These are phyloP conservation scores for Eurytoma adleriae DNA, from an alignment of 2,888 invertebrate genomes.

Conservation along the genomic window DNA sequence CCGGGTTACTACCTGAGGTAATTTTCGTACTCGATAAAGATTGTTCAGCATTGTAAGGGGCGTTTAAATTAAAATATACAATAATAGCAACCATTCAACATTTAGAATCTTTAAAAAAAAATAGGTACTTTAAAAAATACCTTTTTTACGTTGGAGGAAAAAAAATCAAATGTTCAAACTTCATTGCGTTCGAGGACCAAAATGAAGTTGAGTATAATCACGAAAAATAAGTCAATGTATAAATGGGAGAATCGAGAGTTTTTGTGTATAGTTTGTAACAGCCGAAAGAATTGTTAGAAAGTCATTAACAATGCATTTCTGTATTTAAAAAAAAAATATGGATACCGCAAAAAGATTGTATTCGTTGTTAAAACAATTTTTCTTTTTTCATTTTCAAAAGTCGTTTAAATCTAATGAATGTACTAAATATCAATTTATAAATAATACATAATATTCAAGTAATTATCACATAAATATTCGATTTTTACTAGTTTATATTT, in stretches of 20 bases:
- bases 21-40: background rate
- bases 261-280: conserved; percentile 10
- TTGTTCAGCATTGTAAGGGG: too few species aligned
- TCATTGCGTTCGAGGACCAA: conserved; percentile 21
- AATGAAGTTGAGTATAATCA: conserved; percentile 22
- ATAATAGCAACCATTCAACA: too few species aligned
- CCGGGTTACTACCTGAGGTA: conserved; percentile 16
- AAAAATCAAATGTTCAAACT: conserved; percentile 39
- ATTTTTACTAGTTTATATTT: conserved; percentile 44
- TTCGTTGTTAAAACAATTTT: conserved; percentile 19
- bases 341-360: conserved; percentile 35
- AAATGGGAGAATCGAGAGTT: conserved; percentile 10
- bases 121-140: background rate
- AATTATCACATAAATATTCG: conserved; percentile 30
- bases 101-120: too few species aligned
- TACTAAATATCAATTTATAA: conserved; percentile 15
- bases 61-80: too few species aligned
- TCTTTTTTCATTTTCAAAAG: conserved; percentile 13
- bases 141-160: conserved; percentile 17
- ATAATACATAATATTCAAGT: conserved; percentile 3
- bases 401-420: conserved; percentile 22
- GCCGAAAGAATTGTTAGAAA: conserved; percentile 3
- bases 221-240: conserved; percentile 3
- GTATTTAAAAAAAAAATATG: conserved; percentile 31
- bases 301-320: conserved; percentile 19